Evolutionary conservation across 2,797 vertebrate species (phyloP).

Genomic region (Channa striata): DNA sequence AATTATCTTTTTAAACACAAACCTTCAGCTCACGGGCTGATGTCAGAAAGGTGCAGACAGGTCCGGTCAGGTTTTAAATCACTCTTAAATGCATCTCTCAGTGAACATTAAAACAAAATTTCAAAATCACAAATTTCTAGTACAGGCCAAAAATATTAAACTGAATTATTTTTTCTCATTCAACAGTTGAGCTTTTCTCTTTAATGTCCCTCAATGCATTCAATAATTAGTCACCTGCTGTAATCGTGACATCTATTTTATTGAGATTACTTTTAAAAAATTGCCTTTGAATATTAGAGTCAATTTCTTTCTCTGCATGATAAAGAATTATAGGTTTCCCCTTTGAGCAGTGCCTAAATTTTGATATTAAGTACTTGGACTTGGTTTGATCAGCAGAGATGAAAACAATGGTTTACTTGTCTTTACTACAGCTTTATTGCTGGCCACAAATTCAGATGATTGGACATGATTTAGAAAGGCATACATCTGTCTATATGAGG

Average conservation of each 20-base stretch:
- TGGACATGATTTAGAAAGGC: too few relatives aligned
- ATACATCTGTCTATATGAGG: too few relatives aligned
- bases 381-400: background rate
- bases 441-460: too few relatives aligned
- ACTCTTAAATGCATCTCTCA: too few relatives aligned
- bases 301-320: background rate
- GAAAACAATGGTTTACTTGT: background rate
- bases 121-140: too few relatives aligned
- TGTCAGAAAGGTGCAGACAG: too few relatives aligned
- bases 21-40: too few relatives aligned
- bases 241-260: background rate
- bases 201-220: background rate
- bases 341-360: slow-evolving; percentile 4
- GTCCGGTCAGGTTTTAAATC: too few relatives aligned
- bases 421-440: slow-evolving; percentile 3
- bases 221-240: background rate
- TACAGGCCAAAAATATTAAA: too few relatives aligned
- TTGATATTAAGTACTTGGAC: background rate
- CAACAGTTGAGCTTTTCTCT: background rate
- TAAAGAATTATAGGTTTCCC: background rate
- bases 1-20: too few relatives aligned
- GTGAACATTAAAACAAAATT: too few relatives aligned
- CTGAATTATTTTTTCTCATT: background rate
- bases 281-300: slow-evolving; percentile 13
- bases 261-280: slow-evolving; percentile 5